phyloP scores from a whole-genome alignment of 2,888 invertebrate genomes.

The Dynastes tityus region DNA sequence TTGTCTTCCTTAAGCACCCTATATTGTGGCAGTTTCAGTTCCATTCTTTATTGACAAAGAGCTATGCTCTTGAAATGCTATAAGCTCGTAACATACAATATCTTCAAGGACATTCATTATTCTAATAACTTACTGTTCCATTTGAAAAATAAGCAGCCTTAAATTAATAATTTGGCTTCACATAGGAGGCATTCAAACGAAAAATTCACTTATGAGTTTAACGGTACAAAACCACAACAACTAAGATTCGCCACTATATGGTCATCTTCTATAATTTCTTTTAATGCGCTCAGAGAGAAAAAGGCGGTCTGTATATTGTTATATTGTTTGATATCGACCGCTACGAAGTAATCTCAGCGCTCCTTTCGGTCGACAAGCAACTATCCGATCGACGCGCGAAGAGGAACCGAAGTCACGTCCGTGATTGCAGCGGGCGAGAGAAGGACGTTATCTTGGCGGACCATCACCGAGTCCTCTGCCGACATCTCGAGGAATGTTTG shows the following conservation, averaged over 20 bases:
- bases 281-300: background rate
- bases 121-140: too few relatives aligned
- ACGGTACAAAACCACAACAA: too few relatives aligned
- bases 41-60: too few relatives aligned
- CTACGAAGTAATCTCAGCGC: conserved; percentile 8
- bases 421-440: conserved; percentile 39
- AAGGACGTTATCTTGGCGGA: conserved; percentile 58
- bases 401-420: conserved; percentile 22
- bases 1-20: too few relatives aligned
- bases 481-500: conserved; percentile 67
- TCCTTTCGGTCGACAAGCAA: background rate
- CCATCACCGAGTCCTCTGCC: conserved; percentile 65
- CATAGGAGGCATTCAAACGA: too few relatives aligned
- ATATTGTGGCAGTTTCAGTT: too few relatives aligned
- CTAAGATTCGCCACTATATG: background rate
- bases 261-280: background rate
- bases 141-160: too few relatives aligned
- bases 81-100: too few relatives aligned
- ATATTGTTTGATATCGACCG: conserved; percentile 37
- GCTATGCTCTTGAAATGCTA: too few relatives aligned
- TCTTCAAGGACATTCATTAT: too few relatives aligned
- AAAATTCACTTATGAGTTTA: too few relatives aligned
- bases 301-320: conserved; percentile 16
- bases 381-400: background rate
- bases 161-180: too few relatives aligned